A percentile compares a stretch with the other conserved stretches of the same genome.
Conservation (phyloP, 2,113 vertebrate genomes). For the Prionailurus bengalensis region DNA sequence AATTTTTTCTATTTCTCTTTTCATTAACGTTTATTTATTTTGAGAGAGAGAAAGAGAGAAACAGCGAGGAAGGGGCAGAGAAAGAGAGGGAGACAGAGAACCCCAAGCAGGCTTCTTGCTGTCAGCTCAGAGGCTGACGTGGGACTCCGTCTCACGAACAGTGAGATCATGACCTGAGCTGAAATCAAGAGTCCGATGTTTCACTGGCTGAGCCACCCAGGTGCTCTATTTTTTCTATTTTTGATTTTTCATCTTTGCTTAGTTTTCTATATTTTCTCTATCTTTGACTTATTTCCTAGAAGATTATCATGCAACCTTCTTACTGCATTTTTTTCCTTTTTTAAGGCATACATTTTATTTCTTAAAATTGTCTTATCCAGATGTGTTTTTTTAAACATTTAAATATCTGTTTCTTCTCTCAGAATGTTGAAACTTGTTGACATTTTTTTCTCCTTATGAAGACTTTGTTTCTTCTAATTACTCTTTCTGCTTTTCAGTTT, state of each 20-base stretch:
- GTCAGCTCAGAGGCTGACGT: too few species aligned
- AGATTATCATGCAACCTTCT: not conserved
- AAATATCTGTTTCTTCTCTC: constrained; percentile 9
- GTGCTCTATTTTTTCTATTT: not conserved
- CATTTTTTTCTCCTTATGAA: not conserved
- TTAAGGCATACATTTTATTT: not conserved
- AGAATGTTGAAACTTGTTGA: not conserved
- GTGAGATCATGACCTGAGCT: too few species aligned
- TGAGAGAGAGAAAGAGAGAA: too few species aligned
- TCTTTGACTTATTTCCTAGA: not conserved
- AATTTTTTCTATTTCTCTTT: not conserved
- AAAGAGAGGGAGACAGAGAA: too few species aligned
- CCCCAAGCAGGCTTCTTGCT: too few species aligned
- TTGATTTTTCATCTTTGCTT: not conserved
- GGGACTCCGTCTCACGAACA: too few species aligned
- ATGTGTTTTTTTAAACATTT: constrained; percentile 24
- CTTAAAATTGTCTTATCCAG: not conserved
- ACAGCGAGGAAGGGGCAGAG: too few species aligned
- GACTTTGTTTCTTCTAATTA: not conserved
- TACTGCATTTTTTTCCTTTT: not conserved
- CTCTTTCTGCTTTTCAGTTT: not conserved
- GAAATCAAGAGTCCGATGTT: too few species aligned
- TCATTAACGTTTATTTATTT: too few species aligned
- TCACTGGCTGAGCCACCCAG: too few species aligned
- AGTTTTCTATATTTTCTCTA: not conserved